Percentiles rank a stretch among this genome's conserved stretches.
Conservation (phyloP, 2,113 vertebrate species). For the Rhadina sibilatrix region DNA sequence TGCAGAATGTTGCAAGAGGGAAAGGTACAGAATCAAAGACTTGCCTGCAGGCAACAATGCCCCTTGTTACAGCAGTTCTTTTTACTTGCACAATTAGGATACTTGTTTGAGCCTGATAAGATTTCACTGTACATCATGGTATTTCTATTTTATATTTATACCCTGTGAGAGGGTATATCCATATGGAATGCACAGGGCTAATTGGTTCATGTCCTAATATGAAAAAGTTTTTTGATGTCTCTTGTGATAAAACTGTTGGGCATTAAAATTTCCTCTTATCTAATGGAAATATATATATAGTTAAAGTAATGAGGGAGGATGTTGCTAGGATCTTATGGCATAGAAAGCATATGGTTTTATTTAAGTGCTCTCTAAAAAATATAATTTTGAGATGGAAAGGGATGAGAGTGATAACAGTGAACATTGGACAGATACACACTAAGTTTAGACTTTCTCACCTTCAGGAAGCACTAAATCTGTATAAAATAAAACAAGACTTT, state of each 20-base stretch:
- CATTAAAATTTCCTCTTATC: conserved; percentile 13
- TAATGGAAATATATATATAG: neutral
- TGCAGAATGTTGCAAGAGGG: conserved; percentile 9
- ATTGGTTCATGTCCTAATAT: conserved; percentile 44
- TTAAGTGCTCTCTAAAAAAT: neutral
- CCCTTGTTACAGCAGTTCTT: conserved; percentile 37
- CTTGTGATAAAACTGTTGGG: conserved; percentile 22
- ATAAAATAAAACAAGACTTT: conserved; percentile 26
- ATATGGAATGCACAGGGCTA: neutral
- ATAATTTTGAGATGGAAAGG: neutral
- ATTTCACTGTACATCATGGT: conserved; percentile 30
- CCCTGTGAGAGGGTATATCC: conserved; percentile 15
- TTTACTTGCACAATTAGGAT: conserved; percentile 56
- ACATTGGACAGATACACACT: neutral
- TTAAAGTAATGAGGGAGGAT: neutral
- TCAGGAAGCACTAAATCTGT: neutral
- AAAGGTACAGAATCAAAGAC: conserved; percentile 68
- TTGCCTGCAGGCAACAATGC: conserved; percentile 60
- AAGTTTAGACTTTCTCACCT: conserved; percentile 8
- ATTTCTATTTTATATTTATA: conserved; percentile 64
- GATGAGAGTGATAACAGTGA: neutral
- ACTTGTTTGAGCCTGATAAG: conserved; percentile 50
- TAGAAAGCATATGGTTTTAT: neutral
- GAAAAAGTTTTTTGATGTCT: conserved; percentile 26
- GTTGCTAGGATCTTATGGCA: neutral